These are phyloP conservation scores for Neotragus pygmaeus DNA, from an alignment of 2,113 vertebrate genomes.

Conservation along the genomic window DNA sequence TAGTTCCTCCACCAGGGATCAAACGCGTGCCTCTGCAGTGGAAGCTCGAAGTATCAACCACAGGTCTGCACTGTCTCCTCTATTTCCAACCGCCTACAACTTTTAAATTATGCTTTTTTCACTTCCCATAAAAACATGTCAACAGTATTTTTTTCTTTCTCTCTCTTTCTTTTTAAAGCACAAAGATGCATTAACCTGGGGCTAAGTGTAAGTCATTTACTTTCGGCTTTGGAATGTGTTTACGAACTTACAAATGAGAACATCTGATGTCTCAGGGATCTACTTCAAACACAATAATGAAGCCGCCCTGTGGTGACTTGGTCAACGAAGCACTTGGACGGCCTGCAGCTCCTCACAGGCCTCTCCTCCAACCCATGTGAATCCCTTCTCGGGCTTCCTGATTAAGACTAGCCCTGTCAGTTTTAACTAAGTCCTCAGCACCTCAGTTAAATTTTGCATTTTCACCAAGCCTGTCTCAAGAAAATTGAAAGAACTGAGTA, in stretches of 20 bases:
- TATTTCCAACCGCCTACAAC: background rate
- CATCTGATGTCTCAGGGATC: slow-evolving; percentile 49
- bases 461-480: background rate
- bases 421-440: background rate
- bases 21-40: background rate
- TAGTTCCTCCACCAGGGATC: background rate
- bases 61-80: background rate
- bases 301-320: slow-evolving; percentile 1
- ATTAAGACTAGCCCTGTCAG: background rate
- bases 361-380: background rate
- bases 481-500: background rate
- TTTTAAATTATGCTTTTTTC: background rate
- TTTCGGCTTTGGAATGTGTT: slow-evolving; percentile 55
- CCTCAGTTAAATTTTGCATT: background rate
- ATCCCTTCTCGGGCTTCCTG: background rate
- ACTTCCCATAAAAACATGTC: background rate
- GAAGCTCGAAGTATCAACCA: background rate
- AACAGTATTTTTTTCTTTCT: background rate
- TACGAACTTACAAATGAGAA: slow-evolving; percentile 55
- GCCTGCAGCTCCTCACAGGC: background rate
- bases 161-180: background rate
- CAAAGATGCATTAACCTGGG: slow-evolving; percentile 15
- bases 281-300: slow-evolving; percentile 58
- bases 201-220: slow-evolving; percentile 37
- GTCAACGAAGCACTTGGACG: background rate